Conservation (phyloP, 2,797 vertebrate genomes). For the Xenentodon cancila region DNA sequence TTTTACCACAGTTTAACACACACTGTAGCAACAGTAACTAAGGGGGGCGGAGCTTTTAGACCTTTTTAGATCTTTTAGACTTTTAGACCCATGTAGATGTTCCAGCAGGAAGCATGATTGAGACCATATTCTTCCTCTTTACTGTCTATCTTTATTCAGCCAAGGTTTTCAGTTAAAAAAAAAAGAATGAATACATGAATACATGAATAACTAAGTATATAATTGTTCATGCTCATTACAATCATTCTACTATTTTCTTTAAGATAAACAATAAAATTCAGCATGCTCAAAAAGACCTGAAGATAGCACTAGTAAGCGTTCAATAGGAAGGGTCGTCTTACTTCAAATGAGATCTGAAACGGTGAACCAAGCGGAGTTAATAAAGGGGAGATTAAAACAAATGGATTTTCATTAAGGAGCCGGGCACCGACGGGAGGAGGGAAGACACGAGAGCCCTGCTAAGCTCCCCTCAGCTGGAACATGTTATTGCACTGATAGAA, state of each 20-base stretch:
- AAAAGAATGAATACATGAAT: no score
- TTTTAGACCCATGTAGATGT: neutral
- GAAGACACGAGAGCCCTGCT: neutral
- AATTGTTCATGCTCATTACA: no score
- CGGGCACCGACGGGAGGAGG: neutral
- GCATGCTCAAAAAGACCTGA: neutral
- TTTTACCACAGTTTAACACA: no score
- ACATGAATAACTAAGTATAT: no score
- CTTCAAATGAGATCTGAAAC: conserved; percentile 28
- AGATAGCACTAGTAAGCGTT: neutral
- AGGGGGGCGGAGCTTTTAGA: no score
- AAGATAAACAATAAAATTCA: conserved; percentile 1
- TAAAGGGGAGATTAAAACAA: conserved; percentile 41
- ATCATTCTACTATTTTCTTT: neutral
- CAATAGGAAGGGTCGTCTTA: neutral
- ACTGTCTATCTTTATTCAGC: no score
- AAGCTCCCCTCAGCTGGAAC: conserved; percentile 1
- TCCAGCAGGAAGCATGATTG: conserved; percentile 8
- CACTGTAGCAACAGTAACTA: no score
- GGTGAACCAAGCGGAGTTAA: conserved; percentile 24
- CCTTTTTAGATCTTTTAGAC: no score
- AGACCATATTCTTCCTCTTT: conserved; percentile 15
- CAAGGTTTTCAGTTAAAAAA: no score
- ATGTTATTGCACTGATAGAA: neutral
- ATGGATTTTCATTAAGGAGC: conserved; percentile 47